Evolutionary conservation across 2,113 vertebrate species (phyloP), one percentile per base, ranked within the genome.

Genomic region (Salvelinus alpinus): DNA sequence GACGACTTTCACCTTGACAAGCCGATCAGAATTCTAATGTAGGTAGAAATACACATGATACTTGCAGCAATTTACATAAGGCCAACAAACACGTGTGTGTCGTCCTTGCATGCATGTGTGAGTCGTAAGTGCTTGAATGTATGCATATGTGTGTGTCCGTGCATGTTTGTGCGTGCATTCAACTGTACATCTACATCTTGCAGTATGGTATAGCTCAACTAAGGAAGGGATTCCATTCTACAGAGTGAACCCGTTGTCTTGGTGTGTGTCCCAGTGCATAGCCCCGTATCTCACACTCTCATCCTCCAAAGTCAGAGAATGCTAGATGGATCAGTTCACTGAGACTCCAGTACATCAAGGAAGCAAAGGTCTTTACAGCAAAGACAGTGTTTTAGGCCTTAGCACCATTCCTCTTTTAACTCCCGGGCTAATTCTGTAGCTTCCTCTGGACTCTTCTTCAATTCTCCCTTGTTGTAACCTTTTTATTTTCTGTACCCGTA

Each of bases 401-500:
- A 22, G 12, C 22, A 9, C 11, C n/a, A 11, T 65, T 29, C 25
- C 29, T 65, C 64, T 14, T 74, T 59, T 20, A 38, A 51, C 48
- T 34, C 14, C 57, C 60, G 64, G 3, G 4, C 16, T 6, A 72
- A 59, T 73, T 76, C 64, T 25, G 20, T 59, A 72, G 59, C 75
- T 14, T 54, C 72, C 18, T 22, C 54, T 54, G 71, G 16, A 72
- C 25, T 64, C 25, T 72, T 68, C 67, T 38, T 57, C 80, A 77
- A 78, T 68, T 18, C 25, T 72, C 73, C 34, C 18, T 18, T 29
- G 22, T 29, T 44, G 22, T 60, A 12, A 38, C 22, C 4, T 24
- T 81, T 83, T 79, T 64, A 83, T 78, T 74, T 78, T 22, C 24
- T 38, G 27, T 79, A 29, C 65, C 77, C 75, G 38, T 31, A 81